Percentiles rank a stretch among this genome's conserved stretches.
Conservation (phyloP, 23 tunicate genomes). For the Styela plicata region DNA sequence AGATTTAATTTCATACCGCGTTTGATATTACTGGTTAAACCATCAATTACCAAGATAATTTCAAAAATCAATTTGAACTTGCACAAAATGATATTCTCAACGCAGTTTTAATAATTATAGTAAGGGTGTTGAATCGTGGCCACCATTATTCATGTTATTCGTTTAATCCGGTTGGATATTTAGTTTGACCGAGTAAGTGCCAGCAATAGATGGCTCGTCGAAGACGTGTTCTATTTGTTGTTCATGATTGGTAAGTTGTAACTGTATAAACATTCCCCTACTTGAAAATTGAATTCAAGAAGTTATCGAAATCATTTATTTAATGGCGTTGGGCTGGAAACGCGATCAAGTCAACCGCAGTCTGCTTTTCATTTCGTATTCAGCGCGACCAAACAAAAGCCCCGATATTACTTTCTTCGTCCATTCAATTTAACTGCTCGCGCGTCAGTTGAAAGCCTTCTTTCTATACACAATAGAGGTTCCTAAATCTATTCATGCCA, state of each 20-base stretch:
- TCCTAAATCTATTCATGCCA: neutral
- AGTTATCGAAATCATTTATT: neutral
- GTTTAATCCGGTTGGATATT: no score
- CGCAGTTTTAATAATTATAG: no score
- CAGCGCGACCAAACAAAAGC: constrained; percentile 27
- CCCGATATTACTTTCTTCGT: constrained; percentile 16
- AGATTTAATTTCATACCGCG: neutral
- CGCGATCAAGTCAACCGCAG: neutral
- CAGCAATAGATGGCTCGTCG: no score
- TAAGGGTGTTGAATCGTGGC: no score
- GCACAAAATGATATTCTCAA: no score
- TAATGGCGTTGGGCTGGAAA: neutral
- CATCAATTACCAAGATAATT: neutral
- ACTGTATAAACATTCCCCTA: no score
- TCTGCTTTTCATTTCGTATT: constrained; percentile 23
- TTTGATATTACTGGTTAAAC: neutral
- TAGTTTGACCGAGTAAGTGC: no score
- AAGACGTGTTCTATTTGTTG: no score
- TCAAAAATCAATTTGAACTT: no score
- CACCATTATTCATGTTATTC: no score
- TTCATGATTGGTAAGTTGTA: no score
- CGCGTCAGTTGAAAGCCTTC: constrained; percentile 32
- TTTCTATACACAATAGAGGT: constrained; percentile 21
- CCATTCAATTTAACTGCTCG: constrained; percentile 19
- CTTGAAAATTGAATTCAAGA: neutral